phyloP scores from a whole-genome alignment of 2,888 invertebrate species.

The Mesorhabditis sp. region DNA sequence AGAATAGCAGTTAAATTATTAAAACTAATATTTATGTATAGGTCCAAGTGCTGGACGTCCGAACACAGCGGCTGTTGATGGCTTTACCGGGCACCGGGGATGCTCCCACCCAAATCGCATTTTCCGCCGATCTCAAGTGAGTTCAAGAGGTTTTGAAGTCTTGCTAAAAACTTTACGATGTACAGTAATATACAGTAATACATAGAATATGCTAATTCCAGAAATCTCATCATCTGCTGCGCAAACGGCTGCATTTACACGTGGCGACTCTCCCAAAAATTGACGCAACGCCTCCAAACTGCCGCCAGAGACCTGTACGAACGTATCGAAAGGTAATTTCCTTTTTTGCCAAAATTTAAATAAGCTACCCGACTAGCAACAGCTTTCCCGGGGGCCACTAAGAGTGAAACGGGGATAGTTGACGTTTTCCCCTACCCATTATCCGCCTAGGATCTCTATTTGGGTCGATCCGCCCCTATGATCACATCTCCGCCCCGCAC shows the following conservation, averaged over 20 bases:
- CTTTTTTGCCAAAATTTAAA: no score
- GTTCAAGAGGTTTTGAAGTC: neutral
- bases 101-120: neutral
- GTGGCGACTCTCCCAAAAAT: neutral
- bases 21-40: neutral
- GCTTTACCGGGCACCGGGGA: slow-evolving; percentile 5
- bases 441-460: no score
- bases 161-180: neutral
- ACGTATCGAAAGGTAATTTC: neutral
- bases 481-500: no score
- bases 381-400: no score
- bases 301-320: neutral
- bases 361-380: no score
- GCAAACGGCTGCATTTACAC: slow-evolving; percentile 2
- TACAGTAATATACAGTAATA: neutral
- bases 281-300: slow-evolving; percentile 1
- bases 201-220: neutral
- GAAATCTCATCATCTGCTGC: slow-evolving; percentile 2
- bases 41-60: neutral
- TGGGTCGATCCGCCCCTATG: no score
- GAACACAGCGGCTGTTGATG: slow-evolving; percentile 3
- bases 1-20: neutral
- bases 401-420: no score
- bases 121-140: neutral
- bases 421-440: no score